Percentiles rank a stretch among this genome's conserved stretches.
Evolutionary conservation across 2,113 vertebrate species (phyloP).

Genomic region (Rhinoptilus africanus): DNA sequence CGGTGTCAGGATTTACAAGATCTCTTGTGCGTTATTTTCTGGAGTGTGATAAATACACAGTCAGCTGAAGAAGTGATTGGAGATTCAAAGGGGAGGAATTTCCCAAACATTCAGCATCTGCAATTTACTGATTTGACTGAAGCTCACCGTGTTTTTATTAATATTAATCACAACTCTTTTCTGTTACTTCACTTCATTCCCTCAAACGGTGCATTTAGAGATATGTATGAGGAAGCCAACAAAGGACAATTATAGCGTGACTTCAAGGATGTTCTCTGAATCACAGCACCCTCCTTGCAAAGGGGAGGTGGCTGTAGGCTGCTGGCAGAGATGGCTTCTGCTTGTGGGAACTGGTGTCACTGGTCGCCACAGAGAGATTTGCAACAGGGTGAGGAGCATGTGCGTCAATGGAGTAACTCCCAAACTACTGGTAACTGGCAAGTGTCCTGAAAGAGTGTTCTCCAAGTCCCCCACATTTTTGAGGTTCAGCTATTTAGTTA

Average conservation of each 20-base stretch:
- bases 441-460: neutral
- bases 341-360: neutral
- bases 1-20: neutral
- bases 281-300: neutral
- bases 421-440: neutral
- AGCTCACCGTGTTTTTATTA: neutral
- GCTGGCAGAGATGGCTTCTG: neutral
- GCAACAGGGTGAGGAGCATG: neutral
- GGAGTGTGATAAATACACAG: neutral
- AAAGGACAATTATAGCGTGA: neutral
- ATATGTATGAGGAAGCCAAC: neutral
- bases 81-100: neutral
- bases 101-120: neutral
- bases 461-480: neutral
- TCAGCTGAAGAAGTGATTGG: neutral
- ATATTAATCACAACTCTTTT: neutral
- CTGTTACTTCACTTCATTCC: neutral
- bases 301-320: neutral
- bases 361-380: neutral
- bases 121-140: slow-evolving; percentile 14
- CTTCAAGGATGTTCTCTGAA: neutral
- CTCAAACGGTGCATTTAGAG: neutral
- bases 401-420: neutral
- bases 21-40: neutral
- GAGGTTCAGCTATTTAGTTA: neutral